A percentile compares a stretch with the other conserved stretches of the same genome.
These are phyloP conservation scores for Xenus cinereus DNA, from an alignment of 2,113 vertebrate genomes.

Conservation along the genomic window DNA sequence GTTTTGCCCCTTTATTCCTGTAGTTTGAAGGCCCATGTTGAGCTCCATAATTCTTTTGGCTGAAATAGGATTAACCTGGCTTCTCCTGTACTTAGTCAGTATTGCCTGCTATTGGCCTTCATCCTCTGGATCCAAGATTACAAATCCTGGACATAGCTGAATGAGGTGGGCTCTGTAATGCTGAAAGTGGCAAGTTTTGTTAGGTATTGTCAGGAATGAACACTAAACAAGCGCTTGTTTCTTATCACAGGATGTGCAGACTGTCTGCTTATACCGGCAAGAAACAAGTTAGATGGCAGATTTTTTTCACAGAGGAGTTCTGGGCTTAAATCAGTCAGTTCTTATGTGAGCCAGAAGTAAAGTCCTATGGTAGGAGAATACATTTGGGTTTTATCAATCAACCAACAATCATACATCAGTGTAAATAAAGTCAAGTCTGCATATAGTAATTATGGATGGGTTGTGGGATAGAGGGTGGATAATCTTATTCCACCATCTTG, in stretches of 20 bases:
- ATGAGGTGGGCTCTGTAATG: neutral
- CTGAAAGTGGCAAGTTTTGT: neutral
- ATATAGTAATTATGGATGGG: neutral
- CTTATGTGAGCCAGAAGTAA: neutral
- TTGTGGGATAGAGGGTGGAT: neutral
- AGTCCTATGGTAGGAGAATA: neutral
- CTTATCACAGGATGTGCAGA: neutral
- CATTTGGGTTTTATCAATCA: neutral
- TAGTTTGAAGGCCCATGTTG: neutral
- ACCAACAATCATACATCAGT: neutral
- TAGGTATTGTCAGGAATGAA: neutral
- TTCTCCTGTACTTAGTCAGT: neutral
- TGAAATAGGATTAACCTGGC: neutral
- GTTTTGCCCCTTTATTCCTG: neutral
- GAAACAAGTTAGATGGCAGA: neutral
- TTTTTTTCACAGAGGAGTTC: neutral
- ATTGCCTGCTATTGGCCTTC: neutral
- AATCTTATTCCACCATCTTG: neutral
- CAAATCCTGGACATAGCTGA: neutral
- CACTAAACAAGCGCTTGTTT: neutral
- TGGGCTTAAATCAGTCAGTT: neutral
- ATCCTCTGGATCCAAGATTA: neutral
- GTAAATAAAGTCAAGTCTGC: neutral
- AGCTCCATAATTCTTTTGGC: neutral
- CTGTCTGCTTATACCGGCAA: neutral